Conservation (phyloP, 1,140 invertebrate species). For the Chironomus tepperi region DNA sequence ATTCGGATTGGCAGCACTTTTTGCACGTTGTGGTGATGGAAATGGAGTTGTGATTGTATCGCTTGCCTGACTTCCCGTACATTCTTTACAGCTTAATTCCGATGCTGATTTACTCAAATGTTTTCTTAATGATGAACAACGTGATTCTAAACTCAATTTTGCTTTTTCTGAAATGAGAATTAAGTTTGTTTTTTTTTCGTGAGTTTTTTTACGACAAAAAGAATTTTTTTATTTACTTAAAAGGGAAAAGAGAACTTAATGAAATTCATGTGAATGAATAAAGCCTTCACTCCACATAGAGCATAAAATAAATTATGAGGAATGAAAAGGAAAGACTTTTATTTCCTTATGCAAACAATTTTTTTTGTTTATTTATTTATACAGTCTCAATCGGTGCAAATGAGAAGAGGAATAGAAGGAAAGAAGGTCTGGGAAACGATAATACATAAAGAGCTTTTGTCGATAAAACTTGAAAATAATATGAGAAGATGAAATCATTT, state of each 20-base stretch:
- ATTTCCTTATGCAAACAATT: not conserved
- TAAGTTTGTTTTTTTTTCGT: not conserved
- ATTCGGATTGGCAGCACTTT: constrained; percentile 40
- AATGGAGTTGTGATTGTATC: constrained; percentile 35
- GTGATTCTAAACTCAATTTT: constrained; percentile 18
- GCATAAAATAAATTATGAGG: not conserved
- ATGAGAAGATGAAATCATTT: too few species aligned
- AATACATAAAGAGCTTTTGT: too few species aligned
- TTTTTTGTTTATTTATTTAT: not conserved
- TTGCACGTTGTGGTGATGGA: constrained; percentile 42
- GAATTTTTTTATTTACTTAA: not conserved
- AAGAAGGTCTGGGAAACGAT: too few species aligned
- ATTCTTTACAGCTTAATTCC: constrained; percentile 41
- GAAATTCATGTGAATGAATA: not conserved
- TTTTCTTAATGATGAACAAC: constrained; percentile 17
- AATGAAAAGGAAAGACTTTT: not conserved
- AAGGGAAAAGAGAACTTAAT: not conserved
- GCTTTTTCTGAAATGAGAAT: constrained; percentile 11
- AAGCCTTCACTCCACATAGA: not conserved
- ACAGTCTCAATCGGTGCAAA: too few species aligned
- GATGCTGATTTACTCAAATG: constrained; percentile 49
- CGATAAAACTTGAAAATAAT: too few species aligned
- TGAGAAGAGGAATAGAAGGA: too few species aligned
- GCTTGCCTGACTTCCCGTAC: constrained; percentile 36
- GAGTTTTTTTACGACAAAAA: too few species aligned